Conservation (phyloP, 2,113 vertebrate genomes). For the Oreotrochilus melanogaster region DNA sequence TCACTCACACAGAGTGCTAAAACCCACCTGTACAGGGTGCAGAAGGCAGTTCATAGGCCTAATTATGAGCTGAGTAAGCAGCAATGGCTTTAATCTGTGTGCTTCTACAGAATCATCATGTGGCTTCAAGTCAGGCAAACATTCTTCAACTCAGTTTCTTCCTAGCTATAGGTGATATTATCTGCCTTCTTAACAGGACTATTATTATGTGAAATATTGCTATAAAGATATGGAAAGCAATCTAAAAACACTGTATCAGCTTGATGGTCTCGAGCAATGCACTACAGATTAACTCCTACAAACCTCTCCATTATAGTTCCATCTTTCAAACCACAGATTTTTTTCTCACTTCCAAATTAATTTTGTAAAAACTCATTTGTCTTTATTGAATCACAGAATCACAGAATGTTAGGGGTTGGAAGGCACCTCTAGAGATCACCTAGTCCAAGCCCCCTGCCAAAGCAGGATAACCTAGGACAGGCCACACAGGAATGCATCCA, state of each 20-base stretch:
- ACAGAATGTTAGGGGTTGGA: too few relatives aligned
- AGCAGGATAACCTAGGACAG: too few relatives aligned
- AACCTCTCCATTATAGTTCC: neutral
- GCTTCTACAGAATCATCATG: neutral
- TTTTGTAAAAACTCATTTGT: neutral
- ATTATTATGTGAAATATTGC: slow-evolving; percentile 30
- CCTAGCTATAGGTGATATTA: neutral
- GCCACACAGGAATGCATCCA: too few relatives aligned
- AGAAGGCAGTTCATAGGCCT: neutral
- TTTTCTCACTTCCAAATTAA: neutral
- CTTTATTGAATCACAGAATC: neutral
- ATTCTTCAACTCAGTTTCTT: neutral
- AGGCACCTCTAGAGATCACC: too few relatives aligned
- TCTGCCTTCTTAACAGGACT: neutral
- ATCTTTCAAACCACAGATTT: neutral
- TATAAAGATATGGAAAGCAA: neutral
- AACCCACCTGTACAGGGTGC: rapidly evolving
- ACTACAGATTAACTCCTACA: neutral
- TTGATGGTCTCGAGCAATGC: neutral
- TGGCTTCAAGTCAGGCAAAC: neutral
- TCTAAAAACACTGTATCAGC: slow-evolving; percentile 6
- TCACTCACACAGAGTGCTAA: neutral
- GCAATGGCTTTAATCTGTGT: neutral
- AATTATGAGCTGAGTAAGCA: neutral
- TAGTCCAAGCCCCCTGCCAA: too few relatives aligned